phyloP scores from a whole-genome alignment of 1,140 invertebrate species.

The Xylocopa sonorina region DNA sequence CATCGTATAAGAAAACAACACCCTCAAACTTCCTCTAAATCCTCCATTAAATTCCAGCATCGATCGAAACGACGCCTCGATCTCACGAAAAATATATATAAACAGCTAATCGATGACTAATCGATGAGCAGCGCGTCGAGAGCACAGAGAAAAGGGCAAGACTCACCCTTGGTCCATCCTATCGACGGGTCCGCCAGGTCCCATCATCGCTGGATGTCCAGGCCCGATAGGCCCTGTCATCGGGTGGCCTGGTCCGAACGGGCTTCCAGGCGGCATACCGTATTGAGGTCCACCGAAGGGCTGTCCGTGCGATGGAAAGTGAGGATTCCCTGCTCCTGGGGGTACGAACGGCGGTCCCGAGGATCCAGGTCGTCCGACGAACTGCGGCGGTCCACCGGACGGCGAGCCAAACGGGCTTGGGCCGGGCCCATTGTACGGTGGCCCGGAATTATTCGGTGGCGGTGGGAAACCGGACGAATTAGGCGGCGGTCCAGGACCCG shows the following conservation, averaged over 20 bases:
- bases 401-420: constrained; percentile 86
- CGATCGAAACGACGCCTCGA: too few relatives aligned
- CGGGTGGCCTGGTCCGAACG: constrained; percentile 85
- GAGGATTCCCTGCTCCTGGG: constrained; percentile 84
- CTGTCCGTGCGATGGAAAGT: constrained; percentile 86
- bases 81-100: too few relatives aligned
- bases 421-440: constrained; percentile 86
- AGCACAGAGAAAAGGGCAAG: background rate
- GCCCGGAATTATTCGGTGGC: constrained; percentile 84
- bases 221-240: constrained; percentile 85
- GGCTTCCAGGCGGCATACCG: constrained; percentile 87
- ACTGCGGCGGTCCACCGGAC: constrained; percentile 84
- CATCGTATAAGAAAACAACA: background rate
- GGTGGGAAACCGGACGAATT: constrained; percentile 85
- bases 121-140: background rate
- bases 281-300: constrained; percentile 85
- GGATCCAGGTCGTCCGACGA: constrained; percentile 86
- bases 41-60: too few relatives aligned
- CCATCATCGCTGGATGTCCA: constrained; percentile 85
- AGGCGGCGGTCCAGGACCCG: constrained; percentile 85
- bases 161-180: constrained; percentile 89
- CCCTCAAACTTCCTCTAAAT: too few relatives aligned
- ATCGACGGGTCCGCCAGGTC: constrained; percentile 87
- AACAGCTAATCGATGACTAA: background rate
- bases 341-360: constrained; percentile 87